These are phyloP conservation scores for Fragum whitleyi DNA, from an alignment of 2,888 invertebrate genomes.

Conservation along the genomic window DNA sequence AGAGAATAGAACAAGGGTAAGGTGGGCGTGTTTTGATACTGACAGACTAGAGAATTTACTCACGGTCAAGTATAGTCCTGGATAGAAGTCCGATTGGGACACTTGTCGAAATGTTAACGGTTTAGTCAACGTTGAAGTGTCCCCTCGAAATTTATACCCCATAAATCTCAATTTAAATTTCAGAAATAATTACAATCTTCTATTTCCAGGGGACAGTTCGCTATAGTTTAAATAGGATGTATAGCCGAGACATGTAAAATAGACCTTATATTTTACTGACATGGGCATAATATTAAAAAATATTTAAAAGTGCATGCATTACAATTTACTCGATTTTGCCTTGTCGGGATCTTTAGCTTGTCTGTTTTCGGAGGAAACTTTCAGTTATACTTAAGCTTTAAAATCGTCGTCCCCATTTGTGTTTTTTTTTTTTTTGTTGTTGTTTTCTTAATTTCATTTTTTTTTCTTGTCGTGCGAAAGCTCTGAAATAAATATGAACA, in stretches of 20 bases:
- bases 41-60: constrained; percentile 46
- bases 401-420: too few species aligned
- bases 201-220: neutral
- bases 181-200: constrained; percentile 31
- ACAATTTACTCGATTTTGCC: too few species aligned
- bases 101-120: constrained; percentile 25
- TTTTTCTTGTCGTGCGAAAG: too few species aligned
- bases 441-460: too few species aligned
- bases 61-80: constrained; percentile 52
- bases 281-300: too few species aligned
- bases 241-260: neutral
- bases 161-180: constrained; percentile 37
- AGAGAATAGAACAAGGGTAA: neutral
- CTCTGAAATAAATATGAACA: too few species aligned
- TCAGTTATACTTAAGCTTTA: too few species aligned
- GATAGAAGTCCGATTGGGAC: constrained; percentile 10
- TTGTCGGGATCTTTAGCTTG: too few species aligned
- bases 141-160: neutral
- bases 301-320: too few species aligned
- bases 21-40: neutral
- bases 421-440: too few species aligned
- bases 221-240: constrained; percentile 23
- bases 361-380: too few species aligned
- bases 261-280: too few species aligned
- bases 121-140: constrained; percentile 1